A percentile compares a stretch with the other conserved stretches of the same genome.
phyloP scores from a whole-genome alignment of 2,888 invertebrate genomes.

The Acanthosepion pharaonis region DNA sequence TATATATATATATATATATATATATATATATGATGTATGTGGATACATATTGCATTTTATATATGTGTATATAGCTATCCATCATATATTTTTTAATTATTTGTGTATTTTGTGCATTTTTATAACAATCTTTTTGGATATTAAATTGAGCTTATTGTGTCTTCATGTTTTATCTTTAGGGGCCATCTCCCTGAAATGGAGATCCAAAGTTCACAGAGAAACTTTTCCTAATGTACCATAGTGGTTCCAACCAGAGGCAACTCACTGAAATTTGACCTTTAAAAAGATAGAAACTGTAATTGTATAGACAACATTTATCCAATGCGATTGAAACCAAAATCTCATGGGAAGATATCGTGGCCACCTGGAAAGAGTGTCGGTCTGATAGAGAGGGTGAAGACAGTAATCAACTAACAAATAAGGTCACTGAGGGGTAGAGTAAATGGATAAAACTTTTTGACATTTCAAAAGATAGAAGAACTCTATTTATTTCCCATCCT shows the following conservation, averaged over 20 bases:
- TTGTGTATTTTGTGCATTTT: too few relatives aligned
- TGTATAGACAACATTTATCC: neutral
- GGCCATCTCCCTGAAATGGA: too few relatives aligned
- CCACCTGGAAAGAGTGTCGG: neutral
- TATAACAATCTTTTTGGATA: too few relatives aligned
- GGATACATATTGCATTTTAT: too few relatives aligned
- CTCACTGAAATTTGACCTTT: neutral
- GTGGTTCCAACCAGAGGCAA: neutral
- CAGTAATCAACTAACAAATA: neutral
- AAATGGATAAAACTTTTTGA: neutral
- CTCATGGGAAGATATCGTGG: neutral
- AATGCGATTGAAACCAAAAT: neutral
- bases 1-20: too few relatives aligned
- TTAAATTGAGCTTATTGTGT: too few relatives aligned
- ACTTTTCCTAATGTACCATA: neutral
- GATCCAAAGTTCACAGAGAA: too few relatives aligned
- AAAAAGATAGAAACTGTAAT: neutral
- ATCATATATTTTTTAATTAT: too few relatives aligned
- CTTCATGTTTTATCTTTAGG: too few relatives aligned
- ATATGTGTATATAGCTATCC: too few relatives aligned
- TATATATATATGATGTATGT: too few relatives aligned
- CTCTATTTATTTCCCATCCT: neutral
- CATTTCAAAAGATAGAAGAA: neutral
- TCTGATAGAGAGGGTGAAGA: neutral
- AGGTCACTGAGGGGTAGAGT: neutral